Conservation (phyloP, 2,888 invertebrate species). For the Minunthozetes semirufus region DNA sequence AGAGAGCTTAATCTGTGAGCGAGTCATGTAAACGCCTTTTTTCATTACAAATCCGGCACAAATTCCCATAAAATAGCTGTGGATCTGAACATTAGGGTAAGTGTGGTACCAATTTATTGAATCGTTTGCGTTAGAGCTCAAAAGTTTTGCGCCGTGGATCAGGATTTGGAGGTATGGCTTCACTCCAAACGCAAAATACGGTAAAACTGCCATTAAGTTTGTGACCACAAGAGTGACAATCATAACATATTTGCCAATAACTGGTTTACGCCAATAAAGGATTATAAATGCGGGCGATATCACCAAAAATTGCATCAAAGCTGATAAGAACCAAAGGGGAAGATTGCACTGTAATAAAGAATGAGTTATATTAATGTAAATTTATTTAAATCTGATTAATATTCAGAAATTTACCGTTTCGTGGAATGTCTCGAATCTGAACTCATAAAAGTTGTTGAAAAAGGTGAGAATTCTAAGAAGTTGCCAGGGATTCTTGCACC, state of each 20-base stretch:
- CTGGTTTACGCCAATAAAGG: background rate
- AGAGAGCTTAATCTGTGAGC: background rate
- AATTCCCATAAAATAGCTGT: slow-evolving; percentile 10
- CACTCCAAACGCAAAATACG: background rate
- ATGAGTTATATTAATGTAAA: background rate
- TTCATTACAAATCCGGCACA: slow-evolving; percentile 5
- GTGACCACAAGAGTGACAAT: background rate
- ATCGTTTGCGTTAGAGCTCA: background rate
- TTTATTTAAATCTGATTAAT: background rate
- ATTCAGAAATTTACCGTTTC: background rate
- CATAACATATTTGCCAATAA: background rate
- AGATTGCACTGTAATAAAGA: slow-evolving; percentile 6
- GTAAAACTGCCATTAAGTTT: background rate
- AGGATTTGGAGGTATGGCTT: slow-evolving; percentile 10
- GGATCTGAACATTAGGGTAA: background rate
- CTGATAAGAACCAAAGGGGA: slow-evolving; percentile 24
- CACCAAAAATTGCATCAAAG: background rate
- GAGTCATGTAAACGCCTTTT: background rate
- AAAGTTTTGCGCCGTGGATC: slow-evolving; percentile 10
- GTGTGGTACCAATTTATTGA: slow-evolving; percentile 13
- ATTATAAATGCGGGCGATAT: slow-evolving; percentile 10
- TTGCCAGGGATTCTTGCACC: background rate
- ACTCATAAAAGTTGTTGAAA: slow-evolving; percentile 2
- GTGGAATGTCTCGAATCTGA: slow-evolving; percentile 7
- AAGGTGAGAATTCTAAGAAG: background rate